Evolutionary conservation across 2,113 vertebrate species (phyloP).

Genomic region (Neoarius graeffei): DNA sequence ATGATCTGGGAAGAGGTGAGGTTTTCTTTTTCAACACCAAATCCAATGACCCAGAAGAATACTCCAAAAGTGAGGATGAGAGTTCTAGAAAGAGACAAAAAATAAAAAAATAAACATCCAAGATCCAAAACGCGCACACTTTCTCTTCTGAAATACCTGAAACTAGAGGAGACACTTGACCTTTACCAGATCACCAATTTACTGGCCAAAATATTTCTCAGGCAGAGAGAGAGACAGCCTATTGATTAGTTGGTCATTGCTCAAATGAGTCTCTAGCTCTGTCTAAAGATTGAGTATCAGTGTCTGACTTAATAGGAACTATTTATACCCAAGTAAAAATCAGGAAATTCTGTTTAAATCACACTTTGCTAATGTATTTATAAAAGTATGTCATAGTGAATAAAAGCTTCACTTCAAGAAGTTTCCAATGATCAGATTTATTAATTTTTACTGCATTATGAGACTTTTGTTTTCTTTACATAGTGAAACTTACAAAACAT

Average conservation of each 20-base stretch:
- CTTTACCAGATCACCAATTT: slow-evolving; percentile 14
- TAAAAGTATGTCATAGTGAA: background rate
- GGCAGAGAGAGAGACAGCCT: background rate
- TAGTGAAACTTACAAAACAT: background rate
- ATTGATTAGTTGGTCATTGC: slow-evolving; percentile 30
- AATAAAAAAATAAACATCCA: slow-evolving; percentile 26
- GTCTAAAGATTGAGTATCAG: background rate
- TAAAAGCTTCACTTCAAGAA: background rate
- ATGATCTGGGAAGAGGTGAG: slow-evolving; percentile 62
- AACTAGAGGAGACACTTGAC: slow-evolving; percentile 18
- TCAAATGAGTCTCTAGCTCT: background rate
- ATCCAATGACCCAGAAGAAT: slow-evolving; percentile 71
- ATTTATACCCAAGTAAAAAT: background rate
- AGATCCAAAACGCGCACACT: background rate
- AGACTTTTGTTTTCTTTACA: background rate
- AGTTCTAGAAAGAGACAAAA: slow-evolving; percentile 65
- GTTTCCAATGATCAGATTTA: background rate
- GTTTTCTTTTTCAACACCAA: slow-evolving; percentile 64
- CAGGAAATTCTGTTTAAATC: background rate
- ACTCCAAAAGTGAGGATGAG: slow-evolving; percentile 69
- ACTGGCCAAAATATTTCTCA: slow-evolving; percentile 5
- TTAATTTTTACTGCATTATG: background rate
- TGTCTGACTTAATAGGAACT: background rate
- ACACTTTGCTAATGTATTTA: background rate
- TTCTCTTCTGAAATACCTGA: background rate